Percentiles rank a stretch among this genome's conserved stretches.
Evolutionary conservation across 2,888 invertebrate genomes (phyloP).

Genomic region (Pantelozetes paolii): DNA sequence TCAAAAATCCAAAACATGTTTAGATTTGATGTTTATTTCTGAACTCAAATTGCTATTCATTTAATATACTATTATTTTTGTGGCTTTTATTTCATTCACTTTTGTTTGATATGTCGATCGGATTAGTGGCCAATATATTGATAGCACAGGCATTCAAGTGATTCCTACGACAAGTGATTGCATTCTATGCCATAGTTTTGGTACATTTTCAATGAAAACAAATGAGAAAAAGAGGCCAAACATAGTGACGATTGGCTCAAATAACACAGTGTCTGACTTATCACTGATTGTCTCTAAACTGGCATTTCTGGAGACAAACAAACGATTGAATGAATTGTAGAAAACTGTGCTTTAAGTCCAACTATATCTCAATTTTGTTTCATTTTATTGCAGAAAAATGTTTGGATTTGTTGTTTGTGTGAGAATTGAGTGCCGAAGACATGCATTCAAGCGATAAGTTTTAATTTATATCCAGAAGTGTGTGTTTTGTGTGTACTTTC

Average conservation of each 20-base stretch:
- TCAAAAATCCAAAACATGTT: not conserved
- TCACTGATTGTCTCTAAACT: not conserved
- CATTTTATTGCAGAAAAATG: too few relatives aligned
- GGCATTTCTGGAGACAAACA: not conserved
- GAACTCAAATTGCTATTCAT: not conserved
- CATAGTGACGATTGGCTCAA: not conserved
- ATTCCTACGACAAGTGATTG: not conserved
- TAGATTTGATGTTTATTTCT: not conserved
- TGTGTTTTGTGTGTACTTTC: too few relatives aligned
- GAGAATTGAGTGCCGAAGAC: constrained; percentile 1
- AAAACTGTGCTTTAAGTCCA: not conserved
- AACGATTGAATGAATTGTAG: not conserved
- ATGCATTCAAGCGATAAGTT: too few relatives aligned
- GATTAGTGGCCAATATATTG: constrained; percentile 22
- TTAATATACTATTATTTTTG: not conserved
- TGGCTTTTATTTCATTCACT: not conserved
- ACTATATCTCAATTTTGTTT: not conserved
- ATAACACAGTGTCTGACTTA: not conserved
- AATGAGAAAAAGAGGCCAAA: not conserved
- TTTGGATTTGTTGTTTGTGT: too few relatives aligned
- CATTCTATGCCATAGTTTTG: too few relatives aligned
- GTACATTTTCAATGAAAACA: constrained; percentile 18
- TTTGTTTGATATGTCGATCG: constrained; percentile 1
- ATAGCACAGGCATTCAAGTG: not conserved
- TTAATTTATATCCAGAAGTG: too few relatives aligned